phyloP scores from a whole-genome alignment of 2,797 vertebrate species.

The Caiman crocodilus region DNA sequence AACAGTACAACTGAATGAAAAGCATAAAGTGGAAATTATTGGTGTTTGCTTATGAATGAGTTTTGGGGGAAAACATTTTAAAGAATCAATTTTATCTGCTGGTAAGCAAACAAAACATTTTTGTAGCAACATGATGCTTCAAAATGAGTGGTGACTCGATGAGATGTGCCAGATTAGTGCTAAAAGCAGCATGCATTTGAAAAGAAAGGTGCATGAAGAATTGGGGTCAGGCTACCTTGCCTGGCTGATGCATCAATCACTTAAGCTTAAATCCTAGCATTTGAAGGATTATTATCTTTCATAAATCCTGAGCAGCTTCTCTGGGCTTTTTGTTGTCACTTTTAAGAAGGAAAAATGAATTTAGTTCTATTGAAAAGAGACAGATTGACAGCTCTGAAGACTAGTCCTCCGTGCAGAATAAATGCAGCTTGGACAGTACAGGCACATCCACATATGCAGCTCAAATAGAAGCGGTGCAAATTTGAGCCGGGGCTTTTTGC shows the following conservation, averaged over 20 bases:
- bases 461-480: too few species aligned
- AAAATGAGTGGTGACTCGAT: conserved; percentile 20
- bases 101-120: conserved; percentile 52
- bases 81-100: conserved; percentile 42
- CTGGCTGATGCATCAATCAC: neutral
- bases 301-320: neutral
- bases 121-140: conserved; percentile 30
- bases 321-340: conserved; percentile 25
- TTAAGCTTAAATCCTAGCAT: neutral
- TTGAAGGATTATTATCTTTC: conserved; percentile 17
- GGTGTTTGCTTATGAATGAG: conserved; percentile 7
- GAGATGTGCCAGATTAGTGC: conserved; percentile 7
- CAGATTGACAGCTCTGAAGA: neutral
- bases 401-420: neutral
- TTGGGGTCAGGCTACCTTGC: neutral
- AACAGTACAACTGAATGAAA: neutral
- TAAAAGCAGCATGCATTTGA: conserved; percentile 9
- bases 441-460: too few species aligned
- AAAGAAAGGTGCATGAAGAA: neutral
- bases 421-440: neutral
- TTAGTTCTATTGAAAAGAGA: neutral
- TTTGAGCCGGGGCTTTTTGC: too few species aligned
- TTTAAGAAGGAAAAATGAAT: neutral
- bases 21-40: conserved; percentile 34
- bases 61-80: conserved; percentile 16